Evolutionary conservation across 2,797 vertebrate species (phyloP).

Genomic region (Carapus acus): DNA sequence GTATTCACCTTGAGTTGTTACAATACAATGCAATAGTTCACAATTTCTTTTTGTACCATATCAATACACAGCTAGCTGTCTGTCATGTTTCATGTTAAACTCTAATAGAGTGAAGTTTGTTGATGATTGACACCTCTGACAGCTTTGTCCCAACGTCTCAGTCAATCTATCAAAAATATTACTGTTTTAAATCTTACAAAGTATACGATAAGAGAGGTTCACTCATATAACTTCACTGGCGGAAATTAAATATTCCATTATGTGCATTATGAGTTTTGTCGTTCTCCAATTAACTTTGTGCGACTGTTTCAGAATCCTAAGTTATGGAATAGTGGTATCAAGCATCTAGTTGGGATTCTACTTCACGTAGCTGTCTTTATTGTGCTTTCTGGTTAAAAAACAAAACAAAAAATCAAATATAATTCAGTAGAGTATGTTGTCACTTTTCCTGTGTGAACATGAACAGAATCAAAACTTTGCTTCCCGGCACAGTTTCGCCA

Average conservation of each 20-base stretch:
- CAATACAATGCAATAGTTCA: background rate
- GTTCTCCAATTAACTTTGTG: constrained; percentile 2
- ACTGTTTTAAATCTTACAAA: no score
- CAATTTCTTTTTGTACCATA: background rate
- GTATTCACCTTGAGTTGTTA: no score
- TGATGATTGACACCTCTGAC: no score
- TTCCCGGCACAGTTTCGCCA: constrained; percentile 6
- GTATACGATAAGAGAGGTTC: no score
- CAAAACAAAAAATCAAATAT: no score
- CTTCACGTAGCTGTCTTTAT: background rate
- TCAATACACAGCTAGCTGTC: background rate
- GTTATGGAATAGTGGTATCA: background rate
- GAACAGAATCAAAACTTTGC: constrained; percentile 15
- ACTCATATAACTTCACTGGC: no score
- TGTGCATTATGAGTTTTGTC: background rate
- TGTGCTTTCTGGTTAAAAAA: constrained; percentile 17
- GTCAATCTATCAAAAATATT: background rate
- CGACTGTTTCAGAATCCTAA: background rate
- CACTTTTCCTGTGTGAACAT: constrained; percentile 13
- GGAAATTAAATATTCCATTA: background rate
- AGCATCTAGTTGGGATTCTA: background rate
- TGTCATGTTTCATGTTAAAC: no score
- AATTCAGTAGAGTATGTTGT: background rate
- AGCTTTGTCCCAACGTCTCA: no score
- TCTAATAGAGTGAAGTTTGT: no score